Evolutionary conservation across 2,797 vertebrate genomes (phyloP).

Genomic region (Ptychobarbus kaznakovi): DNA sequence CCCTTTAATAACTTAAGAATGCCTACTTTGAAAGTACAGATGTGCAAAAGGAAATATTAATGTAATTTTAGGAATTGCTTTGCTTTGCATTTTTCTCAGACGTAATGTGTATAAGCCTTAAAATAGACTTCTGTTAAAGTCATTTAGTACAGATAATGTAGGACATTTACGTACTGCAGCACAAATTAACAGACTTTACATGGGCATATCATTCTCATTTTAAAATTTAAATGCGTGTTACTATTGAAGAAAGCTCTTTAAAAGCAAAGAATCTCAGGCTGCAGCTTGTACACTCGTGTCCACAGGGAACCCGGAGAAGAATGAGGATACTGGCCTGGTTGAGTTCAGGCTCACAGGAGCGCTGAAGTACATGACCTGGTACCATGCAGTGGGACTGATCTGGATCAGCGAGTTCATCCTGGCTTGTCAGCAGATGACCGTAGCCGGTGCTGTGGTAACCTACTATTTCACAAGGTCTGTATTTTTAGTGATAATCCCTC

Average conservation of each 20-base stretch:
- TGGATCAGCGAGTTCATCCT: slow-evolving; percentile 98
- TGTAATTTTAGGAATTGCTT: not conserved
- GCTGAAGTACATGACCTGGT: slow-evolving; percentile 96
- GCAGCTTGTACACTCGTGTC: not conserved
- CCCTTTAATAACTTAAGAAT: not conserved
- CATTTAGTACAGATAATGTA: not conserved
- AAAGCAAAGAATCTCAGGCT: slow-evolving; percentile 5
- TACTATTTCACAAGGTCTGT: slow-evolving; percentile 96
- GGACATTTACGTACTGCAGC: not conserved
- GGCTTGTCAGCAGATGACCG: slow-evolving; percentile 98
- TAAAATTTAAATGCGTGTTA: not conserved
- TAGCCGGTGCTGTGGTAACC: slow-evolving; percentile 95
- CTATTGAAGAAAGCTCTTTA: not conserved
- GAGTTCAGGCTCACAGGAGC: slow-evolving; percentile 89
- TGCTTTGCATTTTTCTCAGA: not conserved
- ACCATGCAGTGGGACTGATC: slow-evolving; percentile 91
- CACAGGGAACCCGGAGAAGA: slow-evolving; percentile 86
- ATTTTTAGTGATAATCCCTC: not conserved
- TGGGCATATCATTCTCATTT: not conserved
- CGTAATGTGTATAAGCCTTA: not conserved
- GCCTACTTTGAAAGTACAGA: not conserved
- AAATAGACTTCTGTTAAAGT: not conserved
- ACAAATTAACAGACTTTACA: not conserved
- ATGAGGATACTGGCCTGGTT: slow-evolving; percentile 85
- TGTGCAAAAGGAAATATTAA: not conserved